These are phyloP conservation scores for Megalurothrips usitatus DNA, from an alignment of 2,888 invertebrate species.

Conservation along the genomic window DNA sequence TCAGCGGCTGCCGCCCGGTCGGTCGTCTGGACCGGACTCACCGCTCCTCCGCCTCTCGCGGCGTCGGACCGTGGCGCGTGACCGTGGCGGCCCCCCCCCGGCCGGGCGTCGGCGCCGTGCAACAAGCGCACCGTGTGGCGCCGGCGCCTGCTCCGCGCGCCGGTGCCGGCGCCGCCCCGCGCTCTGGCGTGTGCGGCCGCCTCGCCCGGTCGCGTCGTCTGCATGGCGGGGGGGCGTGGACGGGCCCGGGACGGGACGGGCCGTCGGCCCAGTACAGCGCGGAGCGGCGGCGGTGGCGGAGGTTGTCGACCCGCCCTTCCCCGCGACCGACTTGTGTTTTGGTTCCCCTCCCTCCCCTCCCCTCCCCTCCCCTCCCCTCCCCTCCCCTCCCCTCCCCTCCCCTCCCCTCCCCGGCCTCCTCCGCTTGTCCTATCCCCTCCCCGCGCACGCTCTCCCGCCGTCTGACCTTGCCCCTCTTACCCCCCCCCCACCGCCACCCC, in stretches of 20 bases:
- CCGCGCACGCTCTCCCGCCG: too few relatives aligned
- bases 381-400: not conserved
- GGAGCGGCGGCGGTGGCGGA: conserved; percentile 30
- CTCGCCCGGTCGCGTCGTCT: too few relatives aligned
- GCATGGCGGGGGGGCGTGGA: not conserved
- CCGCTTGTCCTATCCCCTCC: too few relatives aligned
- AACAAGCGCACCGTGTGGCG: conserved; percentile 36
- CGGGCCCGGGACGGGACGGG: conserved; percentile 39
- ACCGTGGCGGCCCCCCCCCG: too few relatives aligned
- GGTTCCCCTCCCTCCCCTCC: conserved; percentile 7
- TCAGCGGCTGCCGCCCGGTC: not conserved
- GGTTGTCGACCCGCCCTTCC: conserved; percentile 32
- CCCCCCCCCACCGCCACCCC: too few relatives aligned
- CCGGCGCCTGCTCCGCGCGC: too few relatives aligned
- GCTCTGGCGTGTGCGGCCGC: too few relatives aligned
- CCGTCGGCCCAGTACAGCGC: conserved; percentile 36
- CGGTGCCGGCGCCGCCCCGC: too few relatives aligned
- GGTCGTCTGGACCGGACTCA: conserved; percentile 31
- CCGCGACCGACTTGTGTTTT: conserved; percentile 27
- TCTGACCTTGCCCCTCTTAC: too few relatives aligned
- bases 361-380: not conserved
- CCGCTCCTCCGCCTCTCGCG: not conserved
- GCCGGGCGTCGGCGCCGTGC: not conserved
- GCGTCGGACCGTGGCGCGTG: too few relatives aligned
- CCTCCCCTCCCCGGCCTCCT: too few relatives aligned